These are phyloP conservation scores for Plebejus melissa DNA, from an alignment of 2,888 invertebrate genomes.

Conservation along the genomic window DNA sequence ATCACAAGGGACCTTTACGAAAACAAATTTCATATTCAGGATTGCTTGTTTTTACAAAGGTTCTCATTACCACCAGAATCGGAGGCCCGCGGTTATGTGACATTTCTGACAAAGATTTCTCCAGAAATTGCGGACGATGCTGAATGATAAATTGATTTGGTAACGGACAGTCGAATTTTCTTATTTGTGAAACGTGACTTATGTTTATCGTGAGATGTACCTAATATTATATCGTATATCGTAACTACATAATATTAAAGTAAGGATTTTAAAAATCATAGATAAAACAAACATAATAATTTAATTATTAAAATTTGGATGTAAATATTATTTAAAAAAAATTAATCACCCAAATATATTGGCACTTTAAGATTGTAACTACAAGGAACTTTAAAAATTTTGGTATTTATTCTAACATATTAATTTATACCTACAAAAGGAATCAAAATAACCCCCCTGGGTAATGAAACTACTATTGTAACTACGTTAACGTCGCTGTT, in stretches of 20 bases:
- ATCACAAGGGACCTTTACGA: neutral
- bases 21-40: slow-evolving; percentile 20
- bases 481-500: no score
- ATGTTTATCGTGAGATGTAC: neutral
- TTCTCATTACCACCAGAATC: slow-evolving; percentile 34
- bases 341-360: no score
- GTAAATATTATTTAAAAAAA: no score
- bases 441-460: no score
- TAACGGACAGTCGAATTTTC: slow-evolving; percentile 4
- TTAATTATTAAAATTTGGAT: no score
- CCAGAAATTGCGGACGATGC: slow-evolving; percentile 22
- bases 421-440: no score
- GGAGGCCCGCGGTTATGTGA: slow-evolving; percentile 42
- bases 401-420: no score
- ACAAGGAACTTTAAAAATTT: no score
- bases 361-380: no score
- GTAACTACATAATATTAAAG: neutral
- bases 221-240: no score
- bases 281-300: neutral
- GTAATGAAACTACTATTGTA: no score
- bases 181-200: neutral
- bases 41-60: slow-evolving; percentile 22
- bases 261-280: neutral
- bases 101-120: slow-evolving; percentile 40
- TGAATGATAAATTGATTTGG: slow-evolving; percentile 18